Percentiles rank a stretch among this genome's conserved stretches.
Conservation (phyloP, 1,140 invertebrate genomes). For the Hycleus cichorii region DNA sequence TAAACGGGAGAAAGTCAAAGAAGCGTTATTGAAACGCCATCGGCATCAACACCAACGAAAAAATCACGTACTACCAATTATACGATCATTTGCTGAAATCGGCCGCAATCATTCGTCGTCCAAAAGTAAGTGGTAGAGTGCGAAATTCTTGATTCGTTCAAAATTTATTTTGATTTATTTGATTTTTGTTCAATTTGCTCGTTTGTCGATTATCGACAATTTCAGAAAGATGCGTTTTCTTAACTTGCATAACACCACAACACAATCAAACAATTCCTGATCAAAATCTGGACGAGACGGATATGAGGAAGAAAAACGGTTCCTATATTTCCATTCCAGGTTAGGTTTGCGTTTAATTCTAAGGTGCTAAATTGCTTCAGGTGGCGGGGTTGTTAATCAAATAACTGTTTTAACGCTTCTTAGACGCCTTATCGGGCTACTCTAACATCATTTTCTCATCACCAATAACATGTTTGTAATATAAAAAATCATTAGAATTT, state of each 20-base stretch:
- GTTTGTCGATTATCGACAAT: slow-evolving; percentile 1
- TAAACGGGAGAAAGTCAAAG: slow-evolving; percentile 73
- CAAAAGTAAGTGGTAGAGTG: slow-evolving; percentile 69
- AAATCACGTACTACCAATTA: slow-evolving; percentile 83
- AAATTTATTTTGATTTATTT: no score
- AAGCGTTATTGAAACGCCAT: slow-evolving; percentile 83
- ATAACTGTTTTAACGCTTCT: no score
- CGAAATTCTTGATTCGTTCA: no score
- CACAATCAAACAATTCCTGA: no score
- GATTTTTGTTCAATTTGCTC: no score
- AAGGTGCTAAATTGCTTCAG: no score
- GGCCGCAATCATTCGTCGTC: slow-evolving; percentile 91
- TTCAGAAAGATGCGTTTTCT: slow-evolving; percentile 19
- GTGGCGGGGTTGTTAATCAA: no score
- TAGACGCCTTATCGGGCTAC: no score
- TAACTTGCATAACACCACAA: background rate
- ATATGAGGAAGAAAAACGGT: slow-evolving; percentile 49
- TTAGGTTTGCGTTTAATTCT: slow-evolving; percentile 39
- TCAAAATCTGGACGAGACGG: no score
- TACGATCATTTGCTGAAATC: slow-evolving; percentile 93
- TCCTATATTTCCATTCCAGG: slow-evolving; percentile 72
- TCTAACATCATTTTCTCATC: no score
- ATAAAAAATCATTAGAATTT: background rate
- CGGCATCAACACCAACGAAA: slow-evolving; percentile 89
- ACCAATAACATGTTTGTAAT: no score